Evolutionary conservation across 2,888 invertebrate species (phyloP), one percentile per base, ranked within the genome.

Genomic region (Drosophila peninsularis): DNA sequence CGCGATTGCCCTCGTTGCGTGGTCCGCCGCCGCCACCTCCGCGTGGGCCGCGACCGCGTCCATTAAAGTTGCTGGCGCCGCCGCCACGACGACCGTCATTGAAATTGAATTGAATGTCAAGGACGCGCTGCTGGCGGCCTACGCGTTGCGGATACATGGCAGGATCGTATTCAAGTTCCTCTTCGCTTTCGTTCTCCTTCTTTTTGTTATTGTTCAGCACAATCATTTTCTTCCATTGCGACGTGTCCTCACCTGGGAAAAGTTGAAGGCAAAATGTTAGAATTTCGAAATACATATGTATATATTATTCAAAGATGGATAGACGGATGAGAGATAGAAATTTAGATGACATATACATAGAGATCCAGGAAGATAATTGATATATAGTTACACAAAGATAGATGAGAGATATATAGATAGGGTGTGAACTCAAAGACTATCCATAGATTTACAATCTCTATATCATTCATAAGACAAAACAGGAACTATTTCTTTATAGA

Each of bases 151-250:
- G 96, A 91, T 96, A 97, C 91, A 97, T 96, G 24, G 95, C 94
- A 80, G 95, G 94, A 88, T 96, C 96, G 89, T 95, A 96, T 89
- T 95, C 95, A 80, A 95, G 92, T 90, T 96, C 96, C 39, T 95
- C 95, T 71, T 96, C 96, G 36, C 94, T 95, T 53, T 95, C 96
- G 65, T 86, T 90, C 62, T 90, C 91, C 76, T 90, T 90, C 82
- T 91, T 91, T 70, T 91, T 92, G 91, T 96, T 96, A 92, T 96
- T 96, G 92, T 90, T 54, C 75, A 97, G 94, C 91, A 95, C 95
- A 88, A 96, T 95, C 95, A 97, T 96, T 91, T 96, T 98, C 93
- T 98, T 98, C 98, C 98, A 98, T 93, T 98, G 97, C 77, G 95
- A 95, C 62, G 96, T 94, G 92, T 98, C 98, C 92, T 98, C 98